A percentile compares a stretch with the other conserved stretches of the same genome.
Evolutionary conservation across 2,888 invertebrate species (phyloP).

Genomic region (Lasioglossum leucozonium): DNA sequence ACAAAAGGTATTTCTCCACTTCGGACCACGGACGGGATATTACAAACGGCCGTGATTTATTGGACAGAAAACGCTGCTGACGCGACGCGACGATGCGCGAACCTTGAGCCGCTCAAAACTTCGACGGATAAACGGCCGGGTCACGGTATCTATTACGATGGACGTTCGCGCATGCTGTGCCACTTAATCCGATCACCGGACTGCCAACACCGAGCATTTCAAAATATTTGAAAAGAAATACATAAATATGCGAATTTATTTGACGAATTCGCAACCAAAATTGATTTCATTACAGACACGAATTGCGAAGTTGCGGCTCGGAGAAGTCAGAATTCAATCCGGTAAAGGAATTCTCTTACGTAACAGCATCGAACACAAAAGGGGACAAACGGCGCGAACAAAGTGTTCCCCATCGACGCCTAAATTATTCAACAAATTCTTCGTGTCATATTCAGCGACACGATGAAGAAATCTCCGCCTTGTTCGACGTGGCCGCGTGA

Average conservation of each 20-base stretch:
- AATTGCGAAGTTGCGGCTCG: neutral
- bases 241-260: too few relatives aligned
- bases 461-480: constrained; percentile 55
- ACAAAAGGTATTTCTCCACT: constrained; percentile 32
- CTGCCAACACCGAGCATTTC: neutral
- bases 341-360: neutral
- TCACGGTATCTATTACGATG: neutral
- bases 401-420: constrained; percentile 1
- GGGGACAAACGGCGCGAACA: neutral
- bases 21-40: constrained; percentile 15
- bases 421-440: constrained; percentile 32
- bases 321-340: constrained; percentile 1
- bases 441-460: constrained; percentile 2
- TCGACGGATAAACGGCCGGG: neutral
- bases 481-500: constrained; percentile 41
- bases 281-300: neutral
- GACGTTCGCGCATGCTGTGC: neutral
- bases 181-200: neutral
- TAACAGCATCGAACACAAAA: neutral
- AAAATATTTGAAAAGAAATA: too few relatives aligned
- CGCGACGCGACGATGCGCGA: neutral
- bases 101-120: constrained; percentile 15
- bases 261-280: neutral
- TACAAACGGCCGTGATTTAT: constrained; percentile 52
- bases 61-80: constrained; percentile 30